Percentiles rank a stretch among this genome's conserved stretches.
These are phyloP conservation scores for Odiellus spinosus DNA, from an alignment of 2,888 invertebrate genomes.

Conservation along the genomic window DNA sequence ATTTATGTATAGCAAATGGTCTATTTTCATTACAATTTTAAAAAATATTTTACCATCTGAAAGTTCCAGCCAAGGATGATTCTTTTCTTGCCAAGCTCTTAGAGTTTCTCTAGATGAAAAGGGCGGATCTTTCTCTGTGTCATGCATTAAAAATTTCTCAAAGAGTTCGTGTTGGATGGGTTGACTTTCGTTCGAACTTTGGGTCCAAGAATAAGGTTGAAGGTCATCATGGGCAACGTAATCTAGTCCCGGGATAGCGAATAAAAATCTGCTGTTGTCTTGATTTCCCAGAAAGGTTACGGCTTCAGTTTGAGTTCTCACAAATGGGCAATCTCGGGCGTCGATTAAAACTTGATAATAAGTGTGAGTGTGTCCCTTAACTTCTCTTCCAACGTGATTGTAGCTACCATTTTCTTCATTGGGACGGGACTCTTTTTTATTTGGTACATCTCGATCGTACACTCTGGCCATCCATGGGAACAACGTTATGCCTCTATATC, in stretches of 20 bases:
- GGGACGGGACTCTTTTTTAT: conserved; percentile 40
- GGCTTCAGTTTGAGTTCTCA: conserved; percentile 96
- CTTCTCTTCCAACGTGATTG: conserved; percentile 24
- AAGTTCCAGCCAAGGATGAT: conserved; percentile 89
- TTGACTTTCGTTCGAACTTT: conserved; percentile 66
- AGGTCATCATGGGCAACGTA: conserved; percentile 97
- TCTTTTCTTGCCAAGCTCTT: conserved; percentile 89
- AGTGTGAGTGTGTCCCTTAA: conserved; percentile 71
- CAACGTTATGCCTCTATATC: conserved; percentile 87
- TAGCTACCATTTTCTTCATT: conserved; percentile 13
- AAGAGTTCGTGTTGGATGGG: conserved; percentile 86
- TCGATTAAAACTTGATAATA: conserved; percentile 91
- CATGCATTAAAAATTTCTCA: conserved; percentile 76
- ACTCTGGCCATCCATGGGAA: conserved; percentile 95
- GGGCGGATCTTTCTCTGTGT: conserved; percentile 68
- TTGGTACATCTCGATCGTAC: conserved; percentile 75
- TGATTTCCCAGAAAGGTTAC: conserved; percentile 94
- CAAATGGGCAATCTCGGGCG: conserved; percentile 87
- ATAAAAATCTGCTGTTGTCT: conserved; percentile 81
- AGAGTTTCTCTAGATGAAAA: conserved; percentile 77
- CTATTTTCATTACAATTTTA: too few relatives aligned
- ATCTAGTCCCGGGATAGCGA: conserved; percentile 87
- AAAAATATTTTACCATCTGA: too few relatives aligned
- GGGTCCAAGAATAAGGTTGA: conserved; percentile 77
- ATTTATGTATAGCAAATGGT: too few relatives aligned